Evolutionary conservation across 2,888 invertebrate genomes (phyloP).

Genomic region (Tipula vernalis): DNA sequence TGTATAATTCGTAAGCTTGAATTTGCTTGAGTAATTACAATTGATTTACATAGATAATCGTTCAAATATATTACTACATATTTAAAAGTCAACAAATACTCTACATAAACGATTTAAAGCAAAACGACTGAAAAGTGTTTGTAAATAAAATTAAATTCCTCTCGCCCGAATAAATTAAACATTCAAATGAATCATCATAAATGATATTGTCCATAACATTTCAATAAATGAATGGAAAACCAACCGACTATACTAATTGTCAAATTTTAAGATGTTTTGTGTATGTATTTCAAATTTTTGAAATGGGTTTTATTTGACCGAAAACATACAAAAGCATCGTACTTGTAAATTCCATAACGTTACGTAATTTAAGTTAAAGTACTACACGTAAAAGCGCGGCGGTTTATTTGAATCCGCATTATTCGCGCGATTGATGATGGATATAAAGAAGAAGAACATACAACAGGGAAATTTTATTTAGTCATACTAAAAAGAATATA

Average conservation of each 20-base stretch:
- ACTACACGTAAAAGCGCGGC: background rate
- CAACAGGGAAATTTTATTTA: background rate
- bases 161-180: background rate
- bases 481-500: background rate
- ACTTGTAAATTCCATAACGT: background rate
- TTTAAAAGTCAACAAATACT: background rate
- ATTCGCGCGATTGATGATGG: background rate
- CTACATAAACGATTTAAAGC: background rate
- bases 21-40: too few relatives aligned
- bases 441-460: too few relatives aligned
- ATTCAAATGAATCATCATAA: background rate
- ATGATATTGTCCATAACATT: background rate
- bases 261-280: background rate
- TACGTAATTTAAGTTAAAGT: background rate
- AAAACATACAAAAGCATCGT: background rate
- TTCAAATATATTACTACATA: background rate
- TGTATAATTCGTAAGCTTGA: too few relatives aligned
- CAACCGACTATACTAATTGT: background rate
- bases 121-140: background rate
- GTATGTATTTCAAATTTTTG: background rate
- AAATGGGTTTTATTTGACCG: background rate
- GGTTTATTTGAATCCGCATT: background rate
- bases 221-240: background rate
- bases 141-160: background rate
- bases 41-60: too few relatives aligned